Conservation (phyloP, 2,113 vertebrate species). For the Ceyx melanurus region DNA sequence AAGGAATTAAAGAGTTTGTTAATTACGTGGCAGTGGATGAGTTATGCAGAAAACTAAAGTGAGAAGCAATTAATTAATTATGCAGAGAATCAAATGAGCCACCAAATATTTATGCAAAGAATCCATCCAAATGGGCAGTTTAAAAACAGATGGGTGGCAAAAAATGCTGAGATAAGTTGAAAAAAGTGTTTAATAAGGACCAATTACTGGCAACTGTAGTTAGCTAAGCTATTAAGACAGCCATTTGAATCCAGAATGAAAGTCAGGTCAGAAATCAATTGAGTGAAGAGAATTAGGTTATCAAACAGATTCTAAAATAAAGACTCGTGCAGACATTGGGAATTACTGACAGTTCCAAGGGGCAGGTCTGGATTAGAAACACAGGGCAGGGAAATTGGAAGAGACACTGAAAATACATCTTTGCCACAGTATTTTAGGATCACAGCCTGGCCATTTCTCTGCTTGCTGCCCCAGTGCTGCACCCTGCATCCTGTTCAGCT, state of each 20-base stretch:
- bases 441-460: too few species aligned
- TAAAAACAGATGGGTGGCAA: slow-evolving; percentile 47
- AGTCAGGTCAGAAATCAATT: slow-evolving; percentile 26
- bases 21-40: slow-evolving; percentile 63
- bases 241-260: background rate
- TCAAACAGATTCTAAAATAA: background rate
- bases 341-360: background rate
- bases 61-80: slow-evolving; percentile 69
- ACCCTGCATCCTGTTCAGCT: background rate
- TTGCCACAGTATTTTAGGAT: background rate
- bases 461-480: background rate
- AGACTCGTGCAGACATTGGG: background rate
- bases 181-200: slow-evolving; percentile 1
- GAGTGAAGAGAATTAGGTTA: slow-evolving; percentile 9
- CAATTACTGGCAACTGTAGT: background rate
- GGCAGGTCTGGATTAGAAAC: background rate
- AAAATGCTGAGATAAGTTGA: background rate
- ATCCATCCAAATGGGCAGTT: slow-evolving; percentile 52
- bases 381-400: background rate
- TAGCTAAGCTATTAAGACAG: slow-evolving; percentile 38
- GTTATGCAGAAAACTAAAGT: slow-evolving; percentile 63
- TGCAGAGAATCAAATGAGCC: slow-evolving; percentile 64
- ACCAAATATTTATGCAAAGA: slow-evolving; percentile 62
- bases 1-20: slow-evolving; percentile 64
- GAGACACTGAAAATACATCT: background rate